Percentiles rank a stretch among this genome's conserved stretches.
phyloP scores from a whole-genome alignment of 1,140 invertebrate species.

The Conopomorpha cramerella region DNA sequence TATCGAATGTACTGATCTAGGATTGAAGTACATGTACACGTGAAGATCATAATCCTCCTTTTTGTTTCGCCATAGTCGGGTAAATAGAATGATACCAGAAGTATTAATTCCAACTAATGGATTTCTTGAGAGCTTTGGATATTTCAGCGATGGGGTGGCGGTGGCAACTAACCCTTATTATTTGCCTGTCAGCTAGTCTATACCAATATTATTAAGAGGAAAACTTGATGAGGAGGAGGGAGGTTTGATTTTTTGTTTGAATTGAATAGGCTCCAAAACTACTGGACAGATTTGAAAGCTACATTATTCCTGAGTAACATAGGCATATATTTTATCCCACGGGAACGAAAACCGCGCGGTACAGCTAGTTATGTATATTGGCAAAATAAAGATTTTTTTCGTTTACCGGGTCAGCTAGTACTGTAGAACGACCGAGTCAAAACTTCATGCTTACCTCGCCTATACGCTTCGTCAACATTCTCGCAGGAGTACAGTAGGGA shows the following conservation, averaged over 20 bases:
- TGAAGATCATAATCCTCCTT: no score
- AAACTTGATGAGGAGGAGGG: neutral
- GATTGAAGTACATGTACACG: no score
- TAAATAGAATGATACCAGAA: no score
- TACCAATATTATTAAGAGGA: neutral
- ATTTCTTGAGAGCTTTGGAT: no score
- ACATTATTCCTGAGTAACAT: neutral
- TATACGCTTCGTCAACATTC: constrained; percentile 22
- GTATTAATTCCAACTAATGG: constrained; percentile 16
- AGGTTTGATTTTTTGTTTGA: neutral
- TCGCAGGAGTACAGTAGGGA: constrained; percentile 37
- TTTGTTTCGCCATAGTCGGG: no score
- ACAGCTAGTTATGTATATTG: neutral
- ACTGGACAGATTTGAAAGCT: neutral
- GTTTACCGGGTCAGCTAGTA: neutral
- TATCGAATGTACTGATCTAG: no score
- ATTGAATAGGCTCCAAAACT: neutral
- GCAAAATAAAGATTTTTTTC: no score
- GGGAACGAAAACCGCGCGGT: neutral
- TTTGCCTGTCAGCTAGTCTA: neutral
- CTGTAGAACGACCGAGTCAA: constrained; percentile 1
- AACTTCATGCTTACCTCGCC: constrained; percentile 17
- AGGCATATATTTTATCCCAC: neutral
- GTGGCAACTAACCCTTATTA: no score
- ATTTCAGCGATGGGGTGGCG: no score